Evolutionary conservation across 2,888 invertebrate genomes (phyloP), one percentile per base, ranked within the genome.

Genomic region (Mantis religiosa): DNA sequence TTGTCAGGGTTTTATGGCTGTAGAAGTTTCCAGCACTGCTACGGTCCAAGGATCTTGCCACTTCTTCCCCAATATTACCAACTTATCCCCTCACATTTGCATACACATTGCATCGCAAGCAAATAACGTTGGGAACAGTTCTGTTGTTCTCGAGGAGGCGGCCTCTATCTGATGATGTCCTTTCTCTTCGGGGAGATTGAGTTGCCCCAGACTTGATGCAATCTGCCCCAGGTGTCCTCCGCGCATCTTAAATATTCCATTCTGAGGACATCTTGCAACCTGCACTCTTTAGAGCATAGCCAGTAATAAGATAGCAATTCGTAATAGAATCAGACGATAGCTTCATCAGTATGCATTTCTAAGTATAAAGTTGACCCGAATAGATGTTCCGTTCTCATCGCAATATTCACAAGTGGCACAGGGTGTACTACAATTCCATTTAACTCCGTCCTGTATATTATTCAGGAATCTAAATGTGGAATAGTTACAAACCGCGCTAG

Each of bases 101-200:
- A 89, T 89, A 89, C 83, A 89, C 87, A 89, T 89, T 83, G 89
- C 83, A 71, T 71, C 54, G 54, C 54, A 71, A 71, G 54, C 54
- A 71, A 71, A 71, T 88, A 83, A 88, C 54, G 54, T 71, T 71
- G 54, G 54, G 54, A 71, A 71, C 54, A 71, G 54, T 71, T 71
- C 20, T 71, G 54, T 71, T 71, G 54, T 71, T 71, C 54, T 71
- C 54, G 54, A 25, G 54, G 15, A 71, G 54, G 54, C 15, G 15
- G 54, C 54, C 54, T 71, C 54, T 71, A 71, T 71, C 54, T 71
- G 54, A 71, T 71, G 54, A 71, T 71, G 54, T 71, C 54, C 54
- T 71, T 71, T 15, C 25, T 71, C 54, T 71, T 20, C 54, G 3
- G 54, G 54, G 54, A 71, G 54, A 71, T 71, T 71, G 54, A 71